Evolutionary conservation across 1,140 invertebrate species (phyloP).

Genomic region (Forficula auricularia): DNA sequence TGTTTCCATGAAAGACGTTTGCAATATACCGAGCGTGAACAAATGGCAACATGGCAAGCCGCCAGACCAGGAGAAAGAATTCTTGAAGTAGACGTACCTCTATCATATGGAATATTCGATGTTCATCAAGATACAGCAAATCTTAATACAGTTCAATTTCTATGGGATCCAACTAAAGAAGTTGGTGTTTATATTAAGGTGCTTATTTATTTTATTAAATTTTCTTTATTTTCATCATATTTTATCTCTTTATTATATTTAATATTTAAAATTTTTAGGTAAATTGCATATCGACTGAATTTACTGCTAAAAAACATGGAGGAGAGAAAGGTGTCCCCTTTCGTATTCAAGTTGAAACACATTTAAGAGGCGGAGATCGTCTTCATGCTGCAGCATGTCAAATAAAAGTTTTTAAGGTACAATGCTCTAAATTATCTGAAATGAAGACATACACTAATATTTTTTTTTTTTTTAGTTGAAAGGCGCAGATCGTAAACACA

Average conservation of each 20-base stretch:
- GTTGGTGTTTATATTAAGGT: constrained; percentile 85
- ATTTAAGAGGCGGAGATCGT: constrained; percentile 32
- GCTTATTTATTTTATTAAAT: constrained; percentile 6
- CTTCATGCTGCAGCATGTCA: constrained; percentile 88
- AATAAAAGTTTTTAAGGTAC: constrained; percentile 73
- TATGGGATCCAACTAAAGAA: constrained; percentile 92
- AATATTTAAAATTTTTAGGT: constrained; percentile 35
- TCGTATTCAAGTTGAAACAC: constrained; percentile 81
- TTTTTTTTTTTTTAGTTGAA: constrained; percentile 62
- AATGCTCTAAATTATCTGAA: constrained; percentile 13
- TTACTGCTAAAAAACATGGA: constrained; percentile 94
- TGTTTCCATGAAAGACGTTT: constrained; percentile 91
- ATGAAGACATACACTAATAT: neutral
- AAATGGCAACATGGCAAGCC: constrained; percentile 77
- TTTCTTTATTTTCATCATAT: neutral
- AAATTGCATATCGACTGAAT: constrained; percentile 94
- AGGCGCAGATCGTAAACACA: constrained; percentile 92
- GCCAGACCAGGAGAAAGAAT: constrained; percentile 77
- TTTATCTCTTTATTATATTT: constrained; percentile 1
- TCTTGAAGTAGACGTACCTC: constrained; percentile 79
- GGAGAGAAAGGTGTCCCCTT: constrained; percentile 96
- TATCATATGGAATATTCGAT: constrained; percentile 80
- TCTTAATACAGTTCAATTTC: constrained; percentile 74
- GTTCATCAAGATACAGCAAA: constrained; percentile 50
- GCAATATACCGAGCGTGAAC: constrained; percentile 87